Conservation (phyloP, 2,888 invertebrate species). For the Podotricha telesiphe region DNA sequence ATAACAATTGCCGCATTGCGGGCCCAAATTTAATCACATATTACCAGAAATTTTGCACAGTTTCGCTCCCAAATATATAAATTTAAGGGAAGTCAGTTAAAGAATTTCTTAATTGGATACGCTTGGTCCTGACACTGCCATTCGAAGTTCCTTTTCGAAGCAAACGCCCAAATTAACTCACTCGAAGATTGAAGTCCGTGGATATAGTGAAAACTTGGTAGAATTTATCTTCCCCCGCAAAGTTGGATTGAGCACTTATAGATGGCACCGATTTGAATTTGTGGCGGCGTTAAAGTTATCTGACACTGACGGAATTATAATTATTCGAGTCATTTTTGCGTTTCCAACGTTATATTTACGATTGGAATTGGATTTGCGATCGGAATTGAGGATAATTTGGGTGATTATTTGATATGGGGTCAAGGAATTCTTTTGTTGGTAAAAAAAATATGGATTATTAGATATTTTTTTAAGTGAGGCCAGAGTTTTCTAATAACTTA, state of each 20-base stretch:
- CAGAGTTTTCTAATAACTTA: background rate
- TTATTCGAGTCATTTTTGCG: constrained; percentile 40
- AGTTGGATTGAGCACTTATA: constrained; percentile 51
- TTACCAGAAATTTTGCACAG: constrained; percentile 20
- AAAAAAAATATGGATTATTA: background rate
- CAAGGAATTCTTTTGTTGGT: constrained; percentile 4
- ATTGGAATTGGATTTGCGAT: constrained; percentile 12
- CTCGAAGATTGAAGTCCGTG: constrained; percentile 48
- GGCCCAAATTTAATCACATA: constrained; percentile 32
- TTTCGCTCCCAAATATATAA: constrained; percentile 32
- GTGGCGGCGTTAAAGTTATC: constrained; percentile 45
- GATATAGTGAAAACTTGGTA: constrained; percentile 52
- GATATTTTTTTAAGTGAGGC: background rate
- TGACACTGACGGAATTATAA: constrained; percentile 46
- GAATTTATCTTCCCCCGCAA: constrained; percentile 53
- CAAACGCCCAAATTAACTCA: constrained; percentile 51
- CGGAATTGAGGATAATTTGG: background rate
- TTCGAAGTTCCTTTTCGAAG: constrained; percentile 45
- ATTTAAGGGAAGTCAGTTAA: constrained; percentile 43
- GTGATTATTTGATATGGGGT: background rate
- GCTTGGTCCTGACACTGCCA: constrained; percentile 47
- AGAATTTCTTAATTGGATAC: constrained; percentile 49
- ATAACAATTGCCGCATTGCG: constrained; percentile 40
- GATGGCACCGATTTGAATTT: constrained; percentile 48
- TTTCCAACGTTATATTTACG: constrained; percentile 24